phyloP scores from a whole-genome alignment of 2,113 vertebrate species.

The Stictonetta naevosa region DNA sequence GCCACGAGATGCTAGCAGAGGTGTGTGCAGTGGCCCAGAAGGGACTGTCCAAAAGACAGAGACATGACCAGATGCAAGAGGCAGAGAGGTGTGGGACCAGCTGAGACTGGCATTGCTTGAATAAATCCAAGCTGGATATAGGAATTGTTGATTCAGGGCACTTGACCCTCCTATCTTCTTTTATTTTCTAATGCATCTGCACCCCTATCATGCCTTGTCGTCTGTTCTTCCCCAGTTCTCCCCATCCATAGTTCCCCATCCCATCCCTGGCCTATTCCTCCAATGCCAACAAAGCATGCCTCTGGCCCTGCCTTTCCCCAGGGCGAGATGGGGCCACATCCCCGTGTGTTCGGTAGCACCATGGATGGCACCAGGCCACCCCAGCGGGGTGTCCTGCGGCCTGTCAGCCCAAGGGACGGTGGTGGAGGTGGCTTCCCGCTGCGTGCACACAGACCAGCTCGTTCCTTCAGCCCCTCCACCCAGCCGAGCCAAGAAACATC shows the following conservation, averaged over 20 bases:
- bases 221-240: background rate
- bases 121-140: background rate
- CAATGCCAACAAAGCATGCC: background rate
- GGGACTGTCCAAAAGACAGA: accelerated
- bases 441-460: background rate
- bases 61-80: background rate
- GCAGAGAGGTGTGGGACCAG: background rate
- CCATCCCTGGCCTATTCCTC: background rate
- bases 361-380: accelerated
- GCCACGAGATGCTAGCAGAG: background rate
- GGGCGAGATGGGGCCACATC: background rate
- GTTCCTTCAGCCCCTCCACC: background rate
- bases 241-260: background rate
- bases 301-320: background rate
- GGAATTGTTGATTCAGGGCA: background rate
- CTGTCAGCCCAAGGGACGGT: background rate
- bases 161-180: background rate
- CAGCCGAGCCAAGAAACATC: background rate
- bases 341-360: background rate
- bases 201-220: background rate
- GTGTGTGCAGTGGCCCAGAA: background rate
- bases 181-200: background rate
- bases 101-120: background rate
- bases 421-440: background rate
- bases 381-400: background rate